phyloP scores from a whole-genome alignment of 2,888 invertebrate genomes.

The Tromatobia lineatoria region DNA sequence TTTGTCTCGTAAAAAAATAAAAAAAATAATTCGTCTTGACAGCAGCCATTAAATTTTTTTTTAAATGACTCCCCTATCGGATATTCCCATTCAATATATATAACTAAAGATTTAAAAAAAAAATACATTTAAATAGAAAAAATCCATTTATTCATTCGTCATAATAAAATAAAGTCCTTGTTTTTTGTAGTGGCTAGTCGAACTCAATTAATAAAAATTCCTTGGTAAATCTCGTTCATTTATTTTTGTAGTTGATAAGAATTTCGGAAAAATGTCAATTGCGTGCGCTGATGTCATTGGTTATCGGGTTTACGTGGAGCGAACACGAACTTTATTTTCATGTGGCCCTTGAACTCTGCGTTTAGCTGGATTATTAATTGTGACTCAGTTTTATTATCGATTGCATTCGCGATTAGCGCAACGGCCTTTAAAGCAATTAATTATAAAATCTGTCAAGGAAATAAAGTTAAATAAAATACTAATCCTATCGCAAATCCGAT shows the following conservation, averaged over 20 bases:
- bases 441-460: neutral
- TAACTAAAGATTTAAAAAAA: neutral
- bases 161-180: neutral
- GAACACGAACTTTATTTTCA: neutral
- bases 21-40: too few species aligned
- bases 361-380: neutral
- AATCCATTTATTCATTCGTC: neutral
- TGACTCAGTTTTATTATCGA: slow-evolving; percentile 1
- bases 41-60: too few species aligned
- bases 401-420: neutral
- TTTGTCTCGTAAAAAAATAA: neutral
- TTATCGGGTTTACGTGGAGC: neutral
- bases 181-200: neutral
- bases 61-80: too few species aligned
- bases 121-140: neutral
- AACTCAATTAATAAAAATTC: neutral
- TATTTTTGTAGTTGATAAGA: neutral
- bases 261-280: neutral
- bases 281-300: neutral
- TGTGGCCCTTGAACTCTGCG: slow-evolving; percentile 1
- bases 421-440: neutral
- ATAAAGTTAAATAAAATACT: neutral
- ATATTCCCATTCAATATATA: too few species aligned
- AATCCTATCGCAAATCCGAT: neutral
- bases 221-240: neutral